phyloP scores from a whole-genome alignment of 2,888 invertebrate species.

The Calameuta idolon region DNA sequence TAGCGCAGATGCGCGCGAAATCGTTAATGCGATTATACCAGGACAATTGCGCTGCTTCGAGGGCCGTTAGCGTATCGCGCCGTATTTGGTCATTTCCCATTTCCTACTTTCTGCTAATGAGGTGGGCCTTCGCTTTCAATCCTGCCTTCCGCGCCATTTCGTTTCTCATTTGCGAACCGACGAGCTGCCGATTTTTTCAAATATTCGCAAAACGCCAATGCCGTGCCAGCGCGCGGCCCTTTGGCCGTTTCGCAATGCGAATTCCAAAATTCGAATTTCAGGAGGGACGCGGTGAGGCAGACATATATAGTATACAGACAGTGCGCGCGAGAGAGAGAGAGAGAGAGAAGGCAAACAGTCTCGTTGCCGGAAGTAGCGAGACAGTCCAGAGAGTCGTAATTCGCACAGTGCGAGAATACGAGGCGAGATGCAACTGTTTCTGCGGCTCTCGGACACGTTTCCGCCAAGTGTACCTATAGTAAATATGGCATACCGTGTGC shows the following conservation, averaged over 20 bases:
- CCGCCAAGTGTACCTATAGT: conserved; percentile 3
- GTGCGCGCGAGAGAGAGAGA: background rate
- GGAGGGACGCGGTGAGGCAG: background rate
- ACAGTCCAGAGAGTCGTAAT: background rate
- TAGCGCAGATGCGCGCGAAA: conserved; percentile 38
- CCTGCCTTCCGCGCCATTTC: background rate
- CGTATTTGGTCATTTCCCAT: background rate
- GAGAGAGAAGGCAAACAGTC: background rate
- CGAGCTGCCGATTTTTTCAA: background rate
- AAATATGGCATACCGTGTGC: background rate
- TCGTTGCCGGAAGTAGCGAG: background rate
- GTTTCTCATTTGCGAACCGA: background rate
- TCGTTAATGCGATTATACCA: conserved; percentile 45
- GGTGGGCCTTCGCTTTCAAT: background rate
- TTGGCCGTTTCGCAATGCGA: background rate
- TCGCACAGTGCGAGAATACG: background rate
- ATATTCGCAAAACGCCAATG: background rate
- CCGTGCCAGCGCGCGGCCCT: background rate
- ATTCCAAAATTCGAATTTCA: background rate
- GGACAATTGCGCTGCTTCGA: background rate
- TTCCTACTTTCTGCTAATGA: too few relatives aligned
- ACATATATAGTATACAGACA: background rate
- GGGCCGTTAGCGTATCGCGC: background rate
- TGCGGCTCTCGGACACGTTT: conserved; percentile 26
- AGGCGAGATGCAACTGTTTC: conserved; percentile 19